These are phyloP conservation scores for Eumerus sabulonum DNA, from an alignment of 2,888 invertebrate genomes.

Conservation along the genomic window DNA sequence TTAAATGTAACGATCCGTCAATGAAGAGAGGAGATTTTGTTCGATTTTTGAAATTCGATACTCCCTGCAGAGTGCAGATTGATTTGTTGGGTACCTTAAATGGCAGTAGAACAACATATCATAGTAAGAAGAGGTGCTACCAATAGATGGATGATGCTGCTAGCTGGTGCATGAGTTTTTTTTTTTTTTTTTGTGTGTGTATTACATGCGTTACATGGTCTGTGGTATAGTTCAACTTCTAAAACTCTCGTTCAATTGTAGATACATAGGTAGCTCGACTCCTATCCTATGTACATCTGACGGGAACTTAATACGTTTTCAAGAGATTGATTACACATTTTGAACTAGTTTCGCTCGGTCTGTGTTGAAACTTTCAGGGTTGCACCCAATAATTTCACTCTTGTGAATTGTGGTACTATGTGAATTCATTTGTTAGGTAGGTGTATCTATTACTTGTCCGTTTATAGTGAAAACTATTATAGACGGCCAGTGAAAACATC, in stretches of 20 bases:
- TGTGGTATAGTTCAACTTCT: conserved; percentile 8
- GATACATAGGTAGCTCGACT: conserved; percentile 25
- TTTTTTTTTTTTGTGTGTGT: neutral
- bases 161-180: conserved; percentile 36
- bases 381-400: conserved; percentile 39
- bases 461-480: conserved; percentile 8
- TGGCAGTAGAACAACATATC: conserved; percentile 30
- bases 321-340: conserved; percentile 65
- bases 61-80: conserved; percentile 36
- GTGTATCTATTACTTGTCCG: conserved; percentile 50
- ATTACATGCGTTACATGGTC: too few relatives aligned
- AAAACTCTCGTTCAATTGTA: conserved; percentile 42
- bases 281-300: too few relatives aligned
- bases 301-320: conserved; percentile 60
- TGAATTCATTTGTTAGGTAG: neutral
- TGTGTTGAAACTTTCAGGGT: conserved; percentile 63
- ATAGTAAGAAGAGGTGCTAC: conserved; percentile 44
- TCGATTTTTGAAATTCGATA: conserved; percentile 57
- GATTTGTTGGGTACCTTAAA: conserved; percentile 50
- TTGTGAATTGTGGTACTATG: conserved; percentile 4
- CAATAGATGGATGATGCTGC: conserved; percentile 33
- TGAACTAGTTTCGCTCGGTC: conserved; percentile 54
- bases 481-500: conserved; percentile 31
- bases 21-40: conserved; percentile 44
- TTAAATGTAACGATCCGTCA: conserved; percentile 61